phyloP scores from a whole-genome alignment of 2,113 vertebrate species.

The Rhodinocichla rosea region DNA sequence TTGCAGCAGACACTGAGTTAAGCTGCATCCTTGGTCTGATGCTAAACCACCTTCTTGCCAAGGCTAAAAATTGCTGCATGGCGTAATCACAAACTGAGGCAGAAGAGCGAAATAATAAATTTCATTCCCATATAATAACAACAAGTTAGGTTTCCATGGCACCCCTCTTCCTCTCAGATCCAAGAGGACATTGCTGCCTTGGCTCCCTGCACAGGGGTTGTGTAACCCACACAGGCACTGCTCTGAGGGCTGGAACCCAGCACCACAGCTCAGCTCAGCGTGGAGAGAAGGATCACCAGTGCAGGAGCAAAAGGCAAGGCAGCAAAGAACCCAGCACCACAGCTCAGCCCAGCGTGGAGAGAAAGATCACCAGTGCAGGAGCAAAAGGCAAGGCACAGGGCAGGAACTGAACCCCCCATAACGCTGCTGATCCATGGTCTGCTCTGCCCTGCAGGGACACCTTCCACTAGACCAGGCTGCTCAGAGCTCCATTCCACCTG shows the following conservation, averaged over 20 bases:
- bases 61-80: slow-evolving; percentile 52
- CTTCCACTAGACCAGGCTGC: not conserved
- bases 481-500: not conserved
- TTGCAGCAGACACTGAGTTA: not conserved
- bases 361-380: not conserved
- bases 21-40: not conserved
- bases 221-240: not conserved
- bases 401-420: not conserved
- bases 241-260: not conserved
- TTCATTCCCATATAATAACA: slow-evolving; percentile 14
- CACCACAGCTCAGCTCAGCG: not conserved
- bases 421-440: rapidly evolving
- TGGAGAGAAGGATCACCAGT: too few species aligned
- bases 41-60: slow-evolving; percentile 31
- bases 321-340: too few species aligned
- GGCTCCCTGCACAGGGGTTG: not conserved
- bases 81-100: slow-evolving; percentile 19
- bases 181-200: not conserved
- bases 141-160: slow-evolving; percentile 56
- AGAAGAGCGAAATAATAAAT: slow-evolving; percentile 12
- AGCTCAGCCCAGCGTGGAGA: not conserved
- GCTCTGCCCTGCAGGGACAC: not conserved
- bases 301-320: too few species aligned
- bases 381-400: not conserved
- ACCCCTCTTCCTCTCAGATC: not conserved